A percentile compares a stretch with the other conserved stretches of the same genome.
Conservation (phyloP, 53 echinoderm and acorn worm species). For the Zoroaster sp. region DNA sequence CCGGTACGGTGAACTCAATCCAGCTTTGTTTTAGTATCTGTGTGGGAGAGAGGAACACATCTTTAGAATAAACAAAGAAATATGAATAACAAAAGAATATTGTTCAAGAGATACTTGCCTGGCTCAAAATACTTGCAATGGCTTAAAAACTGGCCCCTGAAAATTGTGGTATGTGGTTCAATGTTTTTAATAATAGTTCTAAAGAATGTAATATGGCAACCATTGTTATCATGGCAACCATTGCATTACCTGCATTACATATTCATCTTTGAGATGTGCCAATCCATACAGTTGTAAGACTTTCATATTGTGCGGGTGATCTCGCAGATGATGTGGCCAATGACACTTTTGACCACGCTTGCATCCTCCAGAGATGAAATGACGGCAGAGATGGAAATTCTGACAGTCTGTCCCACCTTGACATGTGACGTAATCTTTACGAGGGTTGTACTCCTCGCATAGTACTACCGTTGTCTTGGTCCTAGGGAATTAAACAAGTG, state of each 20-base stretch:
- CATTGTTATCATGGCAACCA: not conserved
- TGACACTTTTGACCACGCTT: not conserved
- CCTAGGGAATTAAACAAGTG: not conserved
- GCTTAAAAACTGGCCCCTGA: not conserved
- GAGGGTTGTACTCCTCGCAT: not conserved
- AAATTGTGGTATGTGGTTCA: not conserved
- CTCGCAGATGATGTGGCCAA: not conserved
- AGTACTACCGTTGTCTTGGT: not conserved
- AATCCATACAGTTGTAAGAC: not conserved
- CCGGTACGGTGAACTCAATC: conserved; percentile 40
- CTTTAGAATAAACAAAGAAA: not conserved
- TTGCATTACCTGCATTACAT: not conserved
- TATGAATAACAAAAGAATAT: not conserved
- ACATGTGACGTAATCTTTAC: not conserved
- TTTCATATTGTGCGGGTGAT: not conserved
- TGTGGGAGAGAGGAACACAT: not conserved
- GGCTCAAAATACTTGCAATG: not conserved
- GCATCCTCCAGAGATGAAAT: not conserved
- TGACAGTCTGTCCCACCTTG: not conserved
- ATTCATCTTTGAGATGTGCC: not conserved
- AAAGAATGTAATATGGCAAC: not conserved
- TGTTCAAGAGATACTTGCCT: not conserved
- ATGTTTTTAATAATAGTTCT: not conserved
- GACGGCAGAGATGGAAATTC: conserved; percentile 4
- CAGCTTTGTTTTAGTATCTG: conserved; percentile 50